Base-by-base conservation (phyloP, 1,140 invertebrate genomes). In the Mizuhopecten yessoensis region DNA sequence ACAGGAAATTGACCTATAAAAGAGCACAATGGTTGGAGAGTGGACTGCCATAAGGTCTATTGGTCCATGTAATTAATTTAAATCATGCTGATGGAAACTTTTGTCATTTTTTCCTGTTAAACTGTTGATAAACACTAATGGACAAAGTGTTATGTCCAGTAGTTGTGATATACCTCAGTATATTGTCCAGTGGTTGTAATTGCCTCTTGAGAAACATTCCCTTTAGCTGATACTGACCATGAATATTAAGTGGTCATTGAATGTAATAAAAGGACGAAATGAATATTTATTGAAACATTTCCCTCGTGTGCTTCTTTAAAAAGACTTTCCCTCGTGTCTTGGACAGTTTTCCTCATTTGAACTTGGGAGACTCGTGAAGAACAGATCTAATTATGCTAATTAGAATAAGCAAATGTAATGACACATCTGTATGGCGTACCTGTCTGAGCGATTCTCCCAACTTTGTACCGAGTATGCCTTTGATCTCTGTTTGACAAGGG, bases 161-260 rank as follows among this genome's bases (percentile, higher is more conserved):
- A 75, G 57, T 75, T 5, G 57, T 75, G 5, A 75, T 29, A 29
- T n/a, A n/a, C n/a, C n/a, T n/a, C n/a, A 9, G n/a, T 7, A 29
- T 29, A 75, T 7, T 29, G 57, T 75, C 57, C 57, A 75, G 57
- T 75, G 29, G 57, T 75, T 5, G 57, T 75, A n/a, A 75, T 29
- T n/a, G 29, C 57, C 23, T n/a, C 57, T 29, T 5, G 23, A 75
- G 57, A 75, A 75, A 75, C 23, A n/a, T 49, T 49, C n/a, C 57
- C 5, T 45, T 45, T 5, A 29, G 57, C 57, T 29, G n/a, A 75
- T 75, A 75, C 29, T n/a, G n/a, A 75, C 57, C n/a, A 29, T 75
- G 23, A 75, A 29, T 75, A 75, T 75, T n/a, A 75, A 75, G 57
- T 75, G 57, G n/a, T 29, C 57, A 75, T 75, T 75, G n/a, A n/a